Conservation (phyloP, 2,888 invertebrate genomes). For the Yponomeuta cagnagella region DNA sequence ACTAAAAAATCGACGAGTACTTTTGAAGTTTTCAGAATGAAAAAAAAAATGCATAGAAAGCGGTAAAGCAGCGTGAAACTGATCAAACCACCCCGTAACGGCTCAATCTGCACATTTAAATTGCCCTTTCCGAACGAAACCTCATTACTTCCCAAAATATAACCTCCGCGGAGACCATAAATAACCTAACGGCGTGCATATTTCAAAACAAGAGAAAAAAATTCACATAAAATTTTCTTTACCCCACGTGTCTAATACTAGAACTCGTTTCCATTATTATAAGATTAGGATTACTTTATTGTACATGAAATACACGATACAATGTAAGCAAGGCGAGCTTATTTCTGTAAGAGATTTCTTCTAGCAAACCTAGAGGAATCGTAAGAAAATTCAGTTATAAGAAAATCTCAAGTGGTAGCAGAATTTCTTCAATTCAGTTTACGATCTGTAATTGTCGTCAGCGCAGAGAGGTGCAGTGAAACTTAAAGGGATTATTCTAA, state of each 20-base stretch:
- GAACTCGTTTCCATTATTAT: conserved; percentile 37
- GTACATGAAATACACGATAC: too few relatives aligned
- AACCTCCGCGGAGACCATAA: conserved; percentile 74
- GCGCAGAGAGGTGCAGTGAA: too few relatives aligned
- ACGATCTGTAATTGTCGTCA: too few relatives aligned
- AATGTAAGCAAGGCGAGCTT: too few relatives aligned
- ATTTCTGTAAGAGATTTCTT: too few relatives aligned
- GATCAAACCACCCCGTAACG: conserved; percentile 54
- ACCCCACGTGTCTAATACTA: conserved; percentile 66
- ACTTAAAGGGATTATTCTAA: too few relatives aligned
- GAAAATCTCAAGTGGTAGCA: too few relatives aligned
- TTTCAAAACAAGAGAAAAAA: conserved; percentile 74
- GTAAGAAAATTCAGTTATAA: too few relatives aligned
- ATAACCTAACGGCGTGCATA: conserved; percentile 73
- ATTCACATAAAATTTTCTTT: conserved; percentile 71
- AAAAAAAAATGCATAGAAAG: conserved; percentile 26
- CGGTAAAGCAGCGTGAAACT: conserved; percentile 25
- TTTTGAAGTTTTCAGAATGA: not conserved
- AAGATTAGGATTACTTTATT: not conserved
- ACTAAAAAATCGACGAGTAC: not conserved
- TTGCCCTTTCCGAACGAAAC: conserved; percentile 72
- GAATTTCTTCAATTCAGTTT: too few relatives aligned
- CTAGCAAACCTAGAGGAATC: too few relatives aligned
- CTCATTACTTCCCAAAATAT: conserved; percentile 74
- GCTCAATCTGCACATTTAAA: conserved; percentile 73